Percentiles rank a stretch among this genome's conserved stretches.
phyloP scores from a whole-genome alignment of 2,113 vertebrate genomes.

The Hiodon alosoides region DNA sequence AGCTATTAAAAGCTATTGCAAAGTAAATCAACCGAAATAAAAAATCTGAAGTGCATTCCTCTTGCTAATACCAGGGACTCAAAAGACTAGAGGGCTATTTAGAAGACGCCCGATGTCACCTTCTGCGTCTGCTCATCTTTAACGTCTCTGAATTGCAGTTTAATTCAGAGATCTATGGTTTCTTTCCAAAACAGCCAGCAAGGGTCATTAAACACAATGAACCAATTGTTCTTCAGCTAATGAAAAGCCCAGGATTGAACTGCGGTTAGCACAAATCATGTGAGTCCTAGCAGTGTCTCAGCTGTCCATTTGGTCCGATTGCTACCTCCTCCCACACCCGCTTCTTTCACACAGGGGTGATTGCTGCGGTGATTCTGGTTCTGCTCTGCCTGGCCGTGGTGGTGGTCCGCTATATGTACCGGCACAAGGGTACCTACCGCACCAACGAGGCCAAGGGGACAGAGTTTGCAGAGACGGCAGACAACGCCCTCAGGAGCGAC shows the following conservation, averaged over 20 bases:
- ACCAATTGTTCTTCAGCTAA: background rate
- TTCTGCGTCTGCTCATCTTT: slow-evolving; percentile 6
- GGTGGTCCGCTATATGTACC: slow-evolving; percentile 68
- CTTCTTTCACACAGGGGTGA: slow-evolving; percentile 57
- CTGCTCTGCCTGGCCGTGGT: slow-evolving; percentile 65
- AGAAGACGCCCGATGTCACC: background rate
- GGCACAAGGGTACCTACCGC: slow-evolving; percentile 79
- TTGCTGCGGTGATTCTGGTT: slow-evolving; percentile 63
- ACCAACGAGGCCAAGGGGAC: slow-evolving; percentile 84
- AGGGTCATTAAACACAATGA: background rate
- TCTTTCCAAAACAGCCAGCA: background rate
- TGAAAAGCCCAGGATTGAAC: background rate
- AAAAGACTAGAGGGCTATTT: background rate
- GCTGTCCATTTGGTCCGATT: background rate
- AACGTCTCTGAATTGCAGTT: background rate
- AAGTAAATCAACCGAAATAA: slow-evolving; percentile 20
- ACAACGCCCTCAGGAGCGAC: slow-evolving; percentile 68
- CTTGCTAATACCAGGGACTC: no score
- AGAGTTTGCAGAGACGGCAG: slow-evolving; percentile 72
- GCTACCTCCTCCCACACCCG: background rate
- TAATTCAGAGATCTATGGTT: background rate
- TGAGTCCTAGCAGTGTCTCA: background rate
- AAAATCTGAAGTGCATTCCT: background rate
- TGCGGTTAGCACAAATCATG: background rate
- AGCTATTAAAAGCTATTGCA: slow-evolving; percentile 24